A percentile compares a stretch with the other conserved stretches of the same genome.
phyloP scores from a whole-genome alignment of 2,888 invertebrate genomes.

The Lepidonotus clava region DNA sequence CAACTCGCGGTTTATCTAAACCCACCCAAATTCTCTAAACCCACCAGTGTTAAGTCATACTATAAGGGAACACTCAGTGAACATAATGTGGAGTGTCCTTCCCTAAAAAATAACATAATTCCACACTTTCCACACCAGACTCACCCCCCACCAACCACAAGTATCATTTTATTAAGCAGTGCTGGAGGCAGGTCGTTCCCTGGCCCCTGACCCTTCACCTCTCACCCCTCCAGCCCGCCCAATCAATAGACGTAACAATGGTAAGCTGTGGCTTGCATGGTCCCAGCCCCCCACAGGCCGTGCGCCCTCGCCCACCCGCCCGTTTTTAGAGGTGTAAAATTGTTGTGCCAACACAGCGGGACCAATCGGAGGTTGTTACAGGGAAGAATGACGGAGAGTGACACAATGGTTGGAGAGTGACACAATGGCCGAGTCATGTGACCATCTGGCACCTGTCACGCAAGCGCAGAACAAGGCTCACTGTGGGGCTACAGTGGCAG shows the following conservation, averaged over 20 bases:
- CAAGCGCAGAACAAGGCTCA: neutral
- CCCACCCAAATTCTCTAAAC: no score
- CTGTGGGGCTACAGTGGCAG: neutral
- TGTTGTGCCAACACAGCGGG: neutral
- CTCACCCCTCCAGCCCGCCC: neutral
- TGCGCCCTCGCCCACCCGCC: no score
- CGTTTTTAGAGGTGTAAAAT: neutral
- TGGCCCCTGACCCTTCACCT: neutral
- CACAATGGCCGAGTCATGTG: neutral
- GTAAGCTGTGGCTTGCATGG: neutral
- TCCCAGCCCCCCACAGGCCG: neutral
- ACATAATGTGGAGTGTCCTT: no score
- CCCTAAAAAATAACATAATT: no score
- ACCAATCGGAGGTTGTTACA: neutral
- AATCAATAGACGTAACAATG: neutral
- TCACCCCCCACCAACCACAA: no score
- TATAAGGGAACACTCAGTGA: no score
- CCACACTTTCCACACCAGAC: no score
- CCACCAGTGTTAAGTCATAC: no score
- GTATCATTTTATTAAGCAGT: neutral
- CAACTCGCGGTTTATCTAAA: no score
- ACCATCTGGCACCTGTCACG: conserved; percentile 40
- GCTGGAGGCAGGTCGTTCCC: neutral
- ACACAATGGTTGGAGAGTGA: neutral
- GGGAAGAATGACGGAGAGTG: neutral